Evolutionary conservation across 2,888 invertebrate species (phyloP), one percentile per base, ranked within the genome.

Genomic region (Tenthredo distinguenda): DNA sequence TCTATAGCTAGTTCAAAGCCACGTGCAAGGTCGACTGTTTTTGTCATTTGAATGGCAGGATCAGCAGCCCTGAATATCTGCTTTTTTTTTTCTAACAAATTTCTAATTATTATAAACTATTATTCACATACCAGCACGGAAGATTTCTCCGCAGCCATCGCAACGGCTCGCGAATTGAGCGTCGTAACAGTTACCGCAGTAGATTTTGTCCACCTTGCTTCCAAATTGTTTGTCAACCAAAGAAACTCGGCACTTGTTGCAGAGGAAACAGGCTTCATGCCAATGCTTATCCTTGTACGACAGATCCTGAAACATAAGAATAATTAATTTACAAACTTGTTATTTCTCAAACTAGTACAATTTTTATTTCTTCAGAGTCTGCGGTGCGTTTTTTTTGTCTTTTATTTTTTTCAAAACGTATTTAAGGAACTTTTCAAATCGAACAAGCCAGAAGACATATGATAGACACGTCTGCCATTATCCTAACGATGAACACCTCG

Each of bases 231-330:
- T 99, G 96, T 99, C 99, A 88, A 99, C 99, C 94, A 99, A 96
- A 87, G 99, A 99, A 92, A 98, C 97, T 94, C 98, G 97, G 95
- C 99, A 99, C 95, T 98, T 99, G 94, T 97, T 97, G 96, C 99
- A 99, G 92, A 99, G 96, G 97, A 99, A 99, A 94, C 99, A 99
- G 84, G 98, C 98, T 95, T 99, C 99, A 94, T 99, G 99, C 99
- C 99, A 99, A 95, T 99, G 99, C 95, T 99, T 99, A 95, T 99
- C 99, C 95, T 99, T 99, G 96, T 99, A 99, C 90, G 99, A 99
- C 95, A 99, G 96, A 95, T 99, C 99, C 99, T 87, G 85, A 88
- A 88, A 86, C 87, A 58, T 82, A 65, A 74, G 12, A 26, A 83
- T 18, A 55, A 55, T 34, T 18, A 55, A 55, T 34, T 40, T 40